phyloP scores from a whole-genome alignment of 1,140 invertebrate species.

The Macrobrachium rosenbergii region DNA sequence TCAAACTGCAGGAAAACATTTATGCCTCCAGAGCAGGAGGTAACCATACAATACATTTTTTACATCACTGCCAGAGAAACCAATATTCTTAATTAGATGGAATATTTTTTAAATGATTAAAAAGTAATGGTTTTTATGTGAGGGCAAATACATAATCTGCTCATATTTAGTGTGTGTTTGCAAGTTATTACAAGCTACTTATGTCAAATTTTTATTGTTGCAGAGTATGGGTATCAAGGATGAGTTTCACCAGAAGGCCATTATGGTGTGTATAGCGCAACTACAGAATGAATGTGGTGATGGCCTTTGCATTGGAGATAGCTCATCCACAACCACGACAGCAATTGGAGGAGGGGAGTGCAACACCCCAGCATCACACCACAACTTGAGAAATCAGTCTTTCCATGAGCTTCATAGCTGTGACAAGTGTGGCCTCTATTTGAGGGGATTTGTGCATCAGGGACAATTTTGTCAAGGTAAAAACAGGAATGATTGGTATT shows the following conservation, averaged over 20 bases:
- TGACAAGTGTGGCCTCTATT: conserved; percentile 83
- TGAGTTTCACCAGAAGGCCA: conserved; percentile 82
- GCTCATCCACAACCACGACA: conserved; percentile 41
- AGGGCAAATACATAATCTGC: neutral
- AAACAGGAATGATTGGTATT: conserved; percentile 50
- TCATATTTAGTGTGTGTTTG: neutral
- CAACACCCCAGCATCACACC: conserved; percentile 71
- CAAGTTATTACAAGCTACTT: neutral
- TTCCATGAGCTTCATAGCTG: conserved; percentile 81
- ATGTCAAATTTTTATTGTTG: conserved; percentile 68
- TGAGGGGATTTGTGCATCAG: conserved; percentile 80
- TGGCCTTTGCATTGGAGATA: conserved; percentile 34
- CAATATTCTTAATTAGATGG: too few relatives aligned
- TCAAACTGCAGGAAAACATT: too few relatives aligned
- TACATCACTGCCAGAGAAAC: too few relatives aligned
- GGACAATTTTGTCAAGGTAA: conserved; percentile 82
- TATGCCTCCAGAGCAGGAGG: too few relatives aligned
- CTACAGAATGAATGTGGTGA: conserved; percentile 69
- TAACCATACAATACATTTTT: too few relatives aligned
- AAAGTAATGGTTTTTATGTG: too few relatives aligned
- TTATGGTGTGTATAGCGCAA: conserved; percentile 81
- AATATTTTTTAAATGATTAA: too few relatives aligned
- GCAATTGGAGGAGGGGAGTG: conserved; percentile 49
- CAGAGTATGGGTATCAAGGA: conserved; percentile 85
- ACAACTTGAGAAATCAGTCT: conserved; percentile 77